Conservation (phyloP, 2,113 vertebrate genomes). For the Thamnaconus septentrionalis region DNA sequence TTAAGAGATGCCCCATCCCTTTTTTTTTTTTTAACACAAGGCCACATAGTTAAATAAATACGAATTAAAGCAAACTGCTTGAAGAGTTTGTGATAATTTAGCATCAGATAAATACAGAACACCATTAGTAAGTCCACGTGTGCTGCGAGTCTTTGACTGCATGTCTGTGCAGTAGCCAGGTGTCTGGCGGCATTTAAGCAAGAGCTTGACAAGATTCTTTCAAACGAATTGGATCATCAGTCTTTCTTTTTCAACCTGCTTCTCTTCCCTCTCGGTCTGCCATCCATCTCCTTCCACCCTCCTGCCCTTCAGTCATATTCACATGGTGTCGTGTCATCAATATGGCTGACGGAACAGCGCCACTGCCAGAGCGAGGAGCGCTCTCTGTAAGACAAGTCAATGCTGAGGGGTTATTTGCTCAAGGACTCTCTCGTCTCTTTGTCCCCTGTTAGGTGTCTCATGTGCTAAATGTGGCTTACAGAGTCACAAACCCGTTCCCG, state of each 20-base stretch:
- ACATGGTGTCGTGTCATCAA: conserved; percentile 43
- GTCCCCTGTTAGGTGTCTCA: conserved; percentile 84
- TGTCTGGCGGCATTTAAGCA: conserved; percentile 19
- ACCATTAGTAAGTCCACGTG: too few relatives aligned
- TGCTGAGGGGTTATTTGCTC: conserved; percentile 21
- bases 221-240: conserved; percentile 48
- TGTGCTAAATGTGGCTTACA: conserved; percentile 89
- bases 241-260: conserved; percentile 46
- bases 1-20: too few relatives aligned
- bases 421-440: conserved; percentile 19
- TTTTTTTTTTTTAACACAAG: too few relatives aligned
- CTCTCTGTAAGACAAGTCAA: conserved; percentile 15
- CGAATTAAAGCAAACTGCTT: too few relatives aligned
- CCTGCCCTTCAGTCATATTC: conserved; percentile 28
- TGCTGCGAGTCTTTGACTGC: too few relatives aligned
- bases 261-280: conserved; percentile 11
- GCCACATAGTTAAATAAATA: too few relatives aligned
- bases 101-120: too few relatives aligned
- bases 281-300: conserved; percentile 16
- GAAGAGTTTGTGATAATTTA: too few relatives aligned
- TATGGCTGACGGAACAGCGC: conserved; percentile 33
- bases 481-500: conserved; percentile 87
- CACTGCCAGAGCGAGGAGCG: conserved; percentile 5
- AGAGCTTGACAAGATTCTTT: conserved; percentile 25
- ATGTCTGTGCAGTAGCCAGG: too few relatives aligned